Base-by-base conservation (phyloP, 2,888 invertebrate species). In the Schizaphis graminum region DNA sequence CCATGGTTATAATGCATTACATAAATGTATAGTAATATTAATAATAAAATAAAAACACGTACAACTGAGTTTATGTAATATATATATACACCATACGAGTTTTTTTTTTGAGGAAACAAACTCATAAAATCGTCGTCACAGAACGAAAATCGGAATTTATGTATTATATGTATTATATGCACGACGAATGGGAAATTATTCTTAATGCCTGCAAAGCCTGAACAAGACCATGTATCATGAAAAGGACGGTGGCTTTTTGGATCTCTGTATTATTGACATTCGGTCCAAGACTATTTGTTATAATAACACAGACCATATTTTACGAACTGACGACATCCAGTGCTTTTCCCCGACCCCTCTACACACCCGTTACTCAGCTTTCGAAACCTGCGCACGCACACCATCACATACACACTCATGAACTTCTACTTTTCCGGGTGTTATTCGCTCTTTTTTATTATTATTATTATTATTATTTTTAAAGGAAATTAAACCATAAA, bases 401-500 rank as follows among this genome's bases (percentile, higher is more conserved):
- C 21, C 53, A 47, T 47, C 24, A 84, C 24, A 84, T 41, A n/a
- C 86, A 77, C 35, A 35, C 77, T n/a, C 35, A 10, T 16, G 35
- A 53, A 56, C 11, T 53, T 47, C 3, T 88, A 53, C 53, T 88
- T 67, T 92, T 88, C 87, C 87, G 67, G 47, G n/a, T 4, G 26
- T 10, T 44, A 53, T 89, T 44, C 28, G 49, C 41, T 35, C 11
- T 67, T 67, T 67, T 77, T 35, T 67, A 67, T 35, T 77, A 35
- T 35, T 77, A n/a, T n/a, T n/a, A n/a, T n/a, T n/a, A 77, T 77
- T 77, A 21, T 77, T 77, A 21, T 35, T 77, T 53, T 41, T 47
- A 35, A 67, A 92, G 92, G 92, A 92, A 92, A 92, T 92, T 92
- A 92, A 92, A 92, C 87, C 67, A 92, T 92, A 92, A 92, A 92